Conservation (phyloP, 2,888 invertebrate species). For the Chymomyza procnemis region DNA sequence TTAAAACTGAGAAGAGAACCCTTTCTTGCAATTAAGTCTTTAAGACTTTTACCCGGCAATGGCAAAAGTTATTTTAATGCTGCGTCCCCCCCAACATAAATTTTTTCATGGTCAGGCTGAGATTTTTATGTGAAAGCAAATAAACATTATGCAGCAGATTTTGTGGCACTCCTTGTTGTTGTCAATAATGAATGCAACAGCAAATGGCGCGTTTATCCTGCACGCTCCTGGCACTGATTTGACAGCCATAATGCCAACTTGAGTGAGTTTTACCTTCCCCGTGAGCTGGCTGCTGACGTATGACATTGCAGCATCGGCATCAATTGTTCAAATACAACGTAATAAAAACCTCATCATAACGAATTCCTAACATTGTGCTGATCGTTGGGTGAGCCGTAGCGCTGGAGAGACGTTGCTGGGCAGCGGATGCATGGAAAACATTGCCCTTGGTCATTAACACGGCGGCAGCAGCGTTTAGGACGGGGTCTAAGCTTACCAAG, state of each 20-base stretch:
- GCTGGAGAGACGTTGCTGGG: background rate
- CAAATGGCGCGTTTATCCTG: conserved; percentile 6
- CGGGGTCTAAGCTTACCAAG: conserved; percentile 42
- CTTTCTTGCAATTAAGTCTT: conserved; percentile 29
- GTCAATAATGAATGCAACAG: conserved; percentile 8
- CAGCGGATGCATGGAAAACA: background rate
- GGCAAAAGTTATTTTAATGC: conserved; percentile 62
- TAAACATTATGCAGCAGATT: conserved; percentile 70
- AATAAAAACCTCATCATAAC: conserved; percentile 58
- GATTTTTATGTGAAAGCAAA: conserved; percentile 37
- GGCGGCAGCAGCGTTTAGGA: conserved; percentile 35
- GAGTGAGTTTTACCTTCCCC: background rate
- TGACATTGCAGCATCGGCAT: conserved; percentile 71
- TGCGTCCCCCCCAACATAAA: conserved; percentile 59
- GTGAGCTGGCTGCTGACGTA: conserved; percentile 55
- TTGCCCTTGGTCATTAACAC: conserved; percentile 65
- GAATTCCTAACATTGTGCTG: conserved; percentile 17
- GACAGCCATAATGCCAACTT: conserved; percentile 40
- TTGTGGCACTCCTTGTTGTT: conserved; percentile 7
- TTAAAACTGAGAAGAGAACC: conserved; percentile 46
- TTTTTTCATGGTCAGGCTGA: conserved; percentile 43
- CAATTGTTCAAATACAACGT: conserved; percentile 62
- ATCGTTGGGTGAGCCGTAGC: no score
- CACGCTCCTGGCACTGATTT: conserved; percentile 46
- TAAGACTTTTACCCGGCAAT: conserved; percentile 32